Evolutionary conservation across 2,888 invertebrate species (phyloP).

Genomic region (Abscondita cerata): DNA sequence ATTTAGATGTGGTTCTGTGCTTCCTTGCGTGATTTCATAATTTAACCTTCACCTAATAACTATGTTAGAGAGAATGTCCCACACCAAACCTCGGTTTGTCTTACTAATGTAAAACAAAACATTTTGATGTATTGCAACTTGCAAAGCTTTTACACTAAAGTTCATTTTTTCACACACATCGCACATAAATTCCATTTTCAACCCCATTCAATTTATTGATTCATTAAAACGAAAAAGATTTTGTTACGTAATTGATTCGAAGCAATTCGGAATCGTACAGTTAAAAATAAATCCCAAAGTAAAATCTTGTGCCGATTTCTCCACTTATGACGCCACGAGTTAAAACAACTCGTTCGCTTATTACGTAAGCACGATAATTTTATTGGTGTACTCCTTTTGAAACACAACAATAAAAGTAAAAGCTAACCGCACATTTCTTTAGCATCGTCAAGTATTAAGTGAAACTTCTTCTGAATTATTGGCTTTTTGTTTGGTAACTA

Average conservation of each 20-base stretch:
- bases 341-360: slow-evolving; percentile 1
- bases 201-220: too few species aligned
- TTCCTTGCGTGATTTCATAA: slow-evolving; percentile 3
- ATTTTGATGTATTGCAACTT: too few species aligned
- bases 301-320: neutral
- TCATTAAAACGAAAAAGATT: too few species aligned
- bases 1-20: neutral
- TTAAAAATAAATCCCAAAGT: too few species aligned
- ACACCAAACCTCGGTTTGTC: neutral
- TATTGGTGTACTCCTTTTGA: slow-evolving; percentile 18
- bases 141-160: too few species aligned
- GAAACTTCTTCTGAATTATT: slow-evolving; percentile 26
- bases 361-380: slow-evolving; percentile 11
- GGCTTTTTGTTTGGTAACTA: slow-evolving; percentile 1
- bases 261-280: too few species aligned
- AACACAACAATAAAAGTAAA: slow-evolving; percentile 24
- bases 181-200: too few species aligned
- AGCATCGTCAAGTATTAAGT: slow-evolving; percentile 19
- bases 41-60: slow-evolving; percentile 10
- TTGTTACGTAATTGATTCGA: too few species aligned
- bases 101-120: neutral
- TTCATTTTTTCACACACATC: too few species aligned
- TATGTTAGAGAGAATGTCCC: neutral
- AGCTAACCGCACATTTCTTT: slow-evolving; percentile 26
- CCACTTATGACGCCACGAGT: slow-evolving; percentile 12